These are phyloP conservation scores for Geopemphigus sp. DNA, from an alignment of 1,140 invertebrate species.

Conservation along the genomic window DNA sequence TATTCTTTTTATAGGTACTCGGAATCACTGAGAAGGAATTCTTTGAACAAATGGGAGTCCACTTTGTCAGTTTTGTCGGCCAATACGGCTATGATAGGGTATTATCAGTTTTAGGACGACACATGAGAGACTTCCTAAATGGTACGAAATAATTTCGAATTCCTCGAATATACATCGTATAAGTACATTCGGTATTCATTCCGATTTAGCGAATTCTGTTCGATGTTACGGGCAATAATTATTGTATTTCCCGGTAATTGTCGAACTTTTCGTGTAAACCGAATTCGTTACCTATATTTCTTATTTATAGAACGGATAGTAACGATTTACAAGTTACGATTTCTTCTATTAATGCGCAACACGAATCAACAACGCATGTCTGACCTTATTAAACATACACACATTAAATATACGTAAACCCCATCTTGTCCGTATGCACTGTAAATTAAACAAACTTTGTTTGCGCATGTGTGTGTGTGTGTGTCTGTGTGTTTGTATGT, in stretches of 20 bases:
- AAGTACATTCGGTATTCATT: too few species aligned
- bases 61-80: constrained; percentile 86
- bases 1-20: constrained; percentile 63
- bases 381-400: constrained; percentile 1
- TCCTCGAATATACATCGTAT: too few species aligned
- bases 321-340: neutral
- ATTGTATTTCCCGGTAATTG: neutral
- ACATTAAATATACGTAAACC: neutral
- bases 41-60: constrained; percentile 86
- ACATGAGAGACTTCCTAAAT: constrained; percentile 94
- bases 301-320: neutral
- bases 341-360: neutral
- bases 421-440: neutral
- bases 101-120: constrained; percentile 81
- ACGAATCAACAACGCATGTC: constrained; percentile 1
- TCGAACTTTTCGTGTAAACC: neutral
- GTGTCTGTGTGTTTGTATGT: too few species aligned
- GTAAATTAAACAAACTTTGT: neutral
- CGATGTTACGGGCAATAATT: too few species aligned
- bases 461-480: too few species aligned
- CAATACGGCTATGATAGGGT: constrained; percentile 93
- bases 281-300: neutral
- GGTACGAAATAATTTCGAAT: constrained; percentile 59
- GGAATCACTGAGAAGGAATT: constrained; percentile 82
- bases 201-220: too few species aligned